Evolutionary conservation across 2,797 vertebrate genomes (phyloP).

Genomic region (Streptopelia turtur): DNA sequence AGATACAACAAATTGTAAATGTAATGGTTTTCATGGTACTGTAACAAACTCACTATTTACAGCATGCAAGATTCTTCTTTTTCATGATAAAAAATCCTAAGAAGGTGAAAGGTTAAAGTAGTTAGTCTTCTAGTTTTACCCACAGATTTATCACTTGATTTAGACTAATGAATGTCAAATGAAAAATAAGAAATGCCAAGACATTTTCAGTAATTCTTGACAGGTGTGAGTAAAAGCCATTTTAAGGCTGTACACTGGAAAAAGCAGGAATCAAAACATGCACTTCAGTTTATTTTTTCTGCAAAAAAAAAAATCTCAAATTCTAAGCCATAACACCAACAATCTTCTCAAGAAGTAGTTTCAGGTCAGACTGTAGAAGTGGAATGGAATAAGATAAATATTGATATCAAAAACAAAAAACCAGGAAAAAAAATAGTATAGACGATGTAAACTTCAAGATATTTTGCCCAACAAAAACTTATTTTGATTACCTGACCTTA

Average conservation of each 20-base stretch:
- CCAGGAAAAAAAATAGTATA: background rate
- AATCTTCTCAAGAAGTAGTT: background rate
- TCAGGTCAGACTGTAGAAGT: background rate
- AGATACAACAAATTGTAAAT: background rate
- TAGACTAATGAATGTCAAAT: slow-evolving; percentile 10
- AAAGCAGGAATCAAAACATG: background rate
- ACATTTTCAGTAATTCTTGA: slow-evolving; percentile 10
- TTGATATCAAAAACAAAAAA: background rate
- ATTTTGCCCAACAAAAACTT: background rate
- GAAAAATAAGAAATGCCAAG: slow-evolving; percentile 26
- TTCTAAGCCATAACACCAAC: background rate
- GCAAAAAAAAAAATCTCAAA: background rate
- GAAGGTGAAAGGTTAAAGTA: background rate
- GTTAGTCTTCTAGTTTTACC: background rate
- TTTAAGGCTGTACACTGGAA: background rate
- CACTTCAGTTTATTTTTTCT: background rate
- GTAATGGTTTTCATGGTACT: background rate
- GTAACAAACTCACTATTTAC: background rate
- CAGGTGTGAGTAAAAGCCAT: background rate
- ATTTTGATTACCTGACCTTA: background rate
- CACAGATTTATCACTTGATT: background rate
- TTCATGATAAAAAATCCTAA: background rate
- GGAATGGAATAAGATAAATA: background rate
- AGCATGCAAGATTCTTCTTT: background rate
- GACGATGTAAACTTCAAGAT: background rate